phyloP scores from a whole-genome alignment of 2,113 vertebrate genomes.

The Spizaetus ornatus region DNA sequence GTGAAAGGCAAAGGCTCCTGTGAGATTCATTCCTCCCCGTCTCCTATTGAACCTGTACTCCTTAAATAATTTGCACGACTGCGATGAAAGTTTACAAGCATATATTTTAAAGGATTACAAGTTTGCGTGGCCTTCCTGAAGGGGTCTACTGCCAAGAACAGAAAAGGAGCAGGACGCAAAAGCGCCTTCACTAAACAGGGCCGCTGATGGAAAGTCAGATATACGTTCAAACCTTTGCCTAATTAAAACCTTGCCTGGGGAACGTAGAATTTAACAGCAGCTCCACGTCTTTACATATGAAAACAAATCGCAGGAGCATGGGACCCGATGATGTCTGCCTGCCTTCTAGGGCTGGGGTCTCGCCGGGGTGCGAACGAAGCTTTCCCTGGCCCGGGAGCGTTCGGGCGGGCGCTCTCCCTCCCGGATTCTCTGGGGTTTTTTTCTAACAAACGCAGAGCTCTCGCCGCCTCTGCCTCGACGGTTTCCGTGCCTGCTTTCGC shows the following conservation, averaged over 20 bases:
- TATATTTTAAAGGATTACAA: neutral
- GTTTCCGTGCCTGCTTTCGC: neutral
- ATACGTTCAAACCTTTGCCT: neutral
- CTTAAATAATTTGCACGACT: neutral
- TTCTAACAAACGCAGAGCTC: neutral
- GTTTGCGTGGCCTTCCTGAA: neutral
- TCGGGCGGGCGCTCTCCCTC: fast-evolving
- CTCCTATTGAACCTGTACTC: neutral
- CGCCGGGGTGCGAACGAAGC: neutral
- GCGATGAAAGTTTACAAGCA: neutral
- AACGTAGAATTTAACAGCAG: neutral
- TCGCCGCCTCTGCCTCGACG: fast-evolving
- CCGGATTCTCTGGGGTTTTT: neutral
- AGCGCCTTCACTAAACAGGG: neutral
- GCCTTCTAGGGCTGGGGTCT: neutral
- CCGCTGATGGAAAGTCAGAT: neutral
- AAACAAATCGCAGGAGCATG: fast-evolving
- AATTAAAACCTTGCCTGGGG: neutral
- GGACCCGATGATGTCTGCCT: neutral
- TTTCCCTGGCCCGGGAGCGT: fast-evolving
- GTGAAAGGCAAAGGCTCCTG: neutral
- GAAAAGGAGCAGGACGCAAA: neutral
- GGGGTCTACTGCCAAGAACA: neutral
- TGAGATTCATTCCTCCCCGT: neutral
- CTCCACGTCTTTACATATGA: neutral